A percentile compares a stretch with the other conserved stretches of the same genome.
Evolutionary conservation across 2,888 invertebrate species (phyloP).

Genomic region (Mesorhabditis belari): DNA sequence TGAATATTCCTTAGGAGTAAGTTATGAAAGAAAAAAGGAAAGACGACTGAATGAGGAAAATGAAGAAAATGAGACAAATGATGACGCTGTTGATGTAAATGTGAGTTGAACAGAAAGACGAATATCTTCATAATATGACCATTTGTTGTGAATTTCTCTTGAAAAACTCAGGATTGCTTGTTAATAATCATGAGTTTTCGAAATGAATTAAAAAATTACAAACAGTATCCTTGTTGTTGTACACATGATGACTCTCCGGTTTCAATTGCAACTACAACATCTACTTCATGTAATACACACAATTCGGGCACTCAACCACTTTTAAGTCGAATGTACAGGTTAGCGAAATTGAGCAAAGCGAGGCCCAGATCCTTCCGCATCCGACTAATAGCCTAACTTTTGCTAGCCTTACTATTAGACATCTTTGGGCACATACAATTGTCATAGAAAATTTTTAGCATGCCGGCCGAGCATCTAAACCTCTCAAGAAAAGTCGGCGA

Average conservation of each 20-base stretch:
- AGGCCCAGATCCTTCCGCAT: too few species aligned
- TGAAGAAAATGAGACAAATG: background rate
- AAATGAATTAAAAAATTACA: too few species aligned
- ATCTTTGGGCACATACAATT: background rate
- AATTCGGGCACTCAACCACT: slow-evolving; percentile 8
- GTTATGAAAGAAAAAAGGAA: slow-evolving; percentile 10
- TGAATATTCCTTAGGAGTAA: slow-evolving; percentile 3
- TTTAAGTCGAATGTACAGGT: slow-evolving; percentile 31
- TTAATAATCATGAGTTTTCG: too few species aligned
- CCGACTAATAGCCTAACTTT: too few species aligned
- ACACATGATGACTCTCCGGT: background rate
- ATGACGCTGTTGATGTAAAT: background rate
- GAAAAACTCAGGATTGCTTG: too few species aligned
- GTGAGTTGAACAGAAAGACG: too few species aligned
- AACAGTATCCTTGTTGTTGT: background rate
- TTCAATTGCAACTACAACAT: background rate
- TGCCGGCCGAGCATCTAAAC: slow-evolving; percentile 30
- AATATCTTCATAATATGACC: too few species aligned
- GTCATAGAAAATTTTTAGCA: slow-evolving; percentile 7
- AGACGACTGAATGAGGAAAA: slow-evolving; percentile 5
- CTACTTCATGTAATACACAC: background rate
- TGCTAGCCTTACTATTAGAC: too few species aligned
- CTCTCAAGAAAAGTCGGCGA: slow-evolving; percentile 39
- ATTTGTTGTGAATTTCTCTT: too few species aligned
- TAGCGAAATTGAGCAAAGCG: too few species aligned